phyloP scores from a whole-genome alignment of 1,140 invertebrate genomes.

The Scaptomyza montana region DNA sequence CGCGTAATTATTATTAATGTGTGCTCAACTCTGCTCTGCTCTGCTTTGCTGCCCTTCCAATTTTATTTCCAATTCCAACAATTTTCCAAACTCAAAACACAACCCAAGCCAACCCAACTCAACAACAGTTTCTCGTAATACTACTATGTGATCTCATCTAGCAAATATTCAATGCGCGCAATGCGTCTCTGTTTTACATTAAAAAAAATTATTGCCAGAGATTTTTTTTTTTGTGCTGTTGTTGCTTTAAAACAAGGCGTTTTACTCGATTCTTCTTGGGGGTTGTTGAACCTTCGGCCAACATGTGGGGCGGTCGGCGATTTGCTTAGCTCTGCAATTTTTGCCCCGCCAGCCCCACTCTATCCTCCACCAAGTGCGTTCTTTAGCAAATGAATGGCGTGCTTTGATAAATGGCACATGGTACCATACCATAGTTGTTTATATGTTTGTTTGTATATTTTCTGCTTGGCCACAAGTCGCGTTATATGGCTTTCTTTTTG shows the following conservation, averaged over 20 bases:
- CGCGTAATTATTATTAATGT: conserved; percentile 67
- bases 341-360: no score
- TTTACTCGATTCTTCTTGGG: conserved; percentile 29
- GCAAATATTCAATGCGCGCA: conserved; percentile 45
- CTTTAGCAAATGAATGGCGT: conserved; percentile 49
- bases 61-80: conserved; percentile 16
- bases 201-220: conserved; percentile 57
- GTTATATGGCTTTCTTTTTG: conserved; percentile 56
- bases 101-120: conserved; percentile 3
- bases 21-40: not conserved
- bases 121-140: not conserved
- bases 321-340: conserved; percentile 32
- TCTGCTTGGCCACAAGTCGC: conserved; percentile 6
- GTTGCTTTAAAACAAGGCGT: conserved; percentile 43
- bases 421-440: conserved; percentile 9
- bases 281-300: conserved; percentile 37
- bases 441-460: not conserved
- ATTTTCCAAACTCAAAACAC: conserved; percentile 3
- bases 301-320: conserved; percentile 47
- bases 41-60: conserved; percentile 35
- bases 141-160: conserved; percentile 54
- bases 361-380: conserved; percentile 14
- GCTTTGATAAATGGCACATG: conserved; percentile 60
- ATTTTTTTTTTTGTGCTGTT: conserved; percentile 24
- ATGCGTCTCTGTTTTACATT: conserved; percentile 61